A percentile compares a stretch with the other conserved stretches of the same genome.
phyloP scores from a whole-genome alignment of 2,888 invertebrate genomes.

The Pomacea canaliculata region DNA sequence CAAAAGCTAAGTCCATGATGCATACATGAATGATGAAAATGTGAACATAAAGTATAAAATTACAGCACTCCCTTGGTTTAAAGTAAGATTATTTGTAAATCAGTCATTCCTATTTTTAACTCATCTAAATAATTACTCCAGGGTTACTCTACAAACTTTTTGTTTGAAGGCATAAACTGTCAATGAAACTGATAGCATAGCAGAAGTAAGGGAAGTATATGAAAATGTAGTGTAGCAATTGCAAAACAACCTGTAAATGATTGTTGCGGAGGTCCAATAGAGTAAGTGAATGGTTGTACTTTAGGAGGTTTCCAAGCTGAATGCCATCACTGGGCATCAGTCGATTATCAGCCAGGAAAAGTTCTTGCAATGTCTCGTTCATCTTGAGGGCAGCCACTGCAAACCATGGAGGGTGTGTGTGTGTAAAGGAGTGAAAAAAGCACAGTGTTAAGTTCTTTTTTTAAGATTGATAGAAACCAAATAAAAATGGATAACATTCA shows the following conservation, averaged over 20 bases:
- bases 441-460: neutral
- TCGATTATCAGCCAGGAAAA: slow-evolving; percentile 86
- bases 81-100: too few relatives aligned
- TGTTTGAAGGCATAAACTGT: too few relatives aligned
- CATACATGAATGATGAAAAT: too few relatives aligned
- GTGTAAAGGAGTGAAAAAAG: neutral
- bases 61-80: too few relatives aligned
- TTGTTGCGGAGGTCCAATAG: slow-evolving; percentile 83
- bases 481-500: neutral
- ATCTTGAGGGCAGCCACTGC: slow-evolving; percentile 84
- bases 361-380: slow-evolving; percentile 81
- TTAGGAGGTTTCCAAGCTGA: slow-evolving; percentile 82
- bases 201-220: neutral
- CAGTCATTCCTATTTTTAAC: too few relatives aligned
- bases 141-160: too few relatives aligned
- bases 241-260: slow-evolving; percentile 68
- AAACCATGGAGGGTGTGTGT: too few relatives aligned
- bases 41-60: too few relatives aligned
- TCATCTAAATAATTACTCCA: too few relatives aligned
- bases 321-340: slow-evolving; percentile 82
- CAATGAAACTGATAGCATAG: too few relatives aligned
- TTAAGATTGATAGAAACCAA: neutral
- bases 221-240: too few relatives aligned
- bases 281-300: slow-evolving; percentile 81
- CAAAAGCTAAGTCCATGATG: too few relatives aligned